These are phyloP conservation scores for Geothlypis trichas DNA, from an alignment of 2,113 vertebrate genomes.

Conservation along the genomic window DNA sequence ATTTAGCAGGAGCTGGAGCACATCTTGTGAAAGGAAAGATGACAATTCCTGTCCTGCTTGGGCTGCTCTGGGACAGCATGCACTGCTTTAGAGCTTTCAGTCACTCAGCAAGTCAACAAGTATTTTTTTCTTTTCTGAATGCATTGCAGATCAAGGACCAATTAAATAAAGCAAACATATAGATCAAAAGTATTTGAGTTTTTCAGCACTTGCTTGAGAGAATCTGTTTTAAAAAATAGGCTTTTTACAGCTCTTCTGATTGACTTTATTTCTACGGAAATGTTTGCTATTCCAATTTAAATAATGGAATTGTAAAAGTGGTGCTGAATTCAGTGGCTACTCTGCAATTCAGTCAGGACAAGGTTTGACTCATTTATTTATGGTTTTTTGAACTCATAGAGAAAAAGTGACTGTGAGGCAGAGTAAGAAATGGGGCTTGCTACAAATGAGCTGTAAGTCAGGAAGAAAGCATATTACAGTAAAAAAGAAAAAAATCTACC, in stretches of 20 bases:
- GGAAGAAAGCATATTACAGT: conserved; percentile 46
- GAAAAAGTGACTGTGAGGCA: conserved; percentile 64
- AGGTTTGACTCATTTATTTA: conserved; percentile 53
- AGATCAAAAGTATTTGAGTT: neutral
- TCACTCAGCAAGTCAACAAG: neutral
- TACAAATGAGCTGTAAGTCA: conserved; percentile 65
- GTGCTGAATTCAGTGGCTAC: neutral
- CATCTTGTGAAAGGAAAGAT: neutral
- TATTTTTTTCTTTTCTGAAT: neutral
- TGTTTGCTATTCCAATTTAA: neutral
- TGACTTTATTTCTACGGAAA: neutral
- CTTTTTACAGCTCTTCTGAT: neutral
- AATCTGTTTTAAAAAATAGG: neutral
- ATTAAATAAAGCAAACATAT: neutral
- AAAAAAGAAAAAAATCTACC: conserved; percentile 37
- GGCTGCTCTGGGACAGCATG: neutral
- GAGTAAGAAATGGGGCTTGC: conserved; percentile 9
- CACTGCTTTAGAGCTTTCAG: neutral
- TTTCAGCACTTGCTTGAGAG: neutral
- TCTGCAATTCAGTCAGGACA: conserved; percentile 41
- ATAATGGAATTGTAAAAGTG: neutral
- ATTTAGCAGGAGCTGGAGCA: neutral
- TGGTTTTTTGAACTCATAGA: conserved; percentile 35
- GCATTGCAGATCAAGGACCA: neutral
- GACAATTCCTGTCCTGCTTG: neutral